Base-by-base conservation (phyloP, 2,797 vertebrate species). In the Pipistrellus pygmaeus region DNA sequence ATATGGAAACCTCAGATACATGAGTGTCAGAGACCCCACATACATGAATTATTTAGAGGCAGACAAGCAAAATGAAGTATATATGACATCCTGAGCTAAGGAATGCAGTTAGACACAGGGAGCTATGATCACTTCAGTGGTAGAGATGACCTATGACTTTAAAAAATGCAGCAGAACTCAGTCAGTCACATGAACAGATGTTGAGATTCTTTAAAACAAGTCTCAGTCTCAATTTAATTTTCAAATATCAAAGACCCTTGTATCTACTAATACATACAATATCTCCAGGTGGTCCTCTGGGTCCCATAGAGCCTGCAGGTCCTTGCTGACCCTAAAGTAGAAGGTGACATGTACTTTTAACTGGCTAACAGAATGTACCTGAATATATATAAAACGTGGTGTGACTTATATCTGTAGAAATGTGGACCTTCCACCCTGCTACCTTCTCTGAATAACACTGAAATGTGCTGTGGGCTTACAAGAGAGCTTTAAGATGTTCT, bases 271-370 rank as follows among this genome's bases (percentile, higher is more conserved):
- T 97, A 98, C 99, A 96, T 99, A 99, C 99, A 92, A 97, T 97
- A 97, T 99, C 98, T 98, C 99, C 99, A 78, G 99, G 98, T 77
- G 98, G 97, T 97, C 99, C 99, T 92, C 98, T 98, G 93, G 98
- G 98, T 95, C 99, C 99, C 1, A 93, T 90, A 77, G 98, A 96
- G 96, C 99, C 99, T 95, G 98, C 95, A 88, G 98, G 97, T 95
- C 99, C 99, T 97, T 98, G 98, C 48, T 98, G 98, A 96, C 99
- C 99, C 99, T 99, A 97, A 96, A 96, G 97, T 27, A 96, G 30
- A 57, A 96, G 20, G 35, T 1, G 41, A 89, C 15, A 76, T 71
- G 35, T 88, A 15, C n/a, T 21, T 82, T 82, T 91, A 83, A 60
- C 17, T 92, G 66, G 32, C 13, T 89, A 73, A 88, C 44, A 51